These are phyloP conservation scores for Mastigias papua DNA, from an alignment of 30 jellyfish, hydroid and myxozoan species.

Conservation along the genomic window DNA sequence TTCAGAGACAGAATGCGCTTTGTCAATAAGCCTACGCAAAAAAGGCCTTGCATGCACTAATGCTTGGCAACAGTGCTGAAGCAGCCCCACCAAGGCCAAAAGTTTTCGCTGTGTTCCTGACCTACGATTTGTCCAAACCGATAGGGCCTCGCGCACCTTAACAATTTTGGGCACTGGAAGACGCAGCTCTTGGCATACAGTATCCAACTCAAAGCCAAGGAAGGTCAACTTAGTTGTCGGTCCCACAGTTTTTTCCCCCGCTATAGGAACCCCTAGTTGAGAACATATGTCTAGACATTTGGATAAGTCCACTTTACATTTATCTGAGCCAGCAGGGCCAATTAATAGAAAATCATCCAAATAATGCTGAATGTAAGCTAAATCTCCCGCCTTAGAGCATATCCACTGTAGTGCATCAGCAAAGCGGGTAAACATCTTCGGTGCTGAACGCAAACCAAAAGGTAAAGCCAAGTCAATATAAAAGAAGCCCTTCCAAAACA, in stretches of 20 bases:
- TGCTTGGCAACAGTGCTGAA: conserved; percentile 15
- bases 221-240: conserved; percentile 3
- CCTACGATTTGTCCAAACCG: no score
- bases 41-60: no score
- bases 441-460: conserved; percentile 36
- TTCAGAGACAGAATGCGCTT: not conserved
- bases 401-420: conserved; percentile 20
- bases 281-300: no score
- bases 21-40: conserved; percentile 19
- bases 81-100: conserved; percentile 25
- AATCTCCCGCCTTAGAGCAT: not conserved
- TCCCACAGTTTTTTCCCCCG: conserved; percentile 34
- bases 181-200: not conserved
- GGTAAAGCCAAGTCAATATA: conserved; percentile 39
- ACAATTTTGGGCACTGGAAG: conserved; percentile 5
- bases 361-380: no score
- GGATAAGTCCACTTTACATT: no score
- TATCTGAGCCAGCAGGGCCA: conserved; percentile 12
- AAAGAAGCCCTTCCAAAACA: conserved; percentile 1
- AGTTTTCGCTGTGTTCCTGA: conserved; percentile 41
- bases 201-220: conserved; percentile 24
- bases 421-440: conserved; percentile 4
- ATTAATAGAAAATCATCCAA: conserved; percentile 12
- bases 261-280: conserved; percentile 24
- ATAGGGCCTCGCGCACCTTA: no score